Percentiles rank a stretch among this genome's conserved stretches.
Evolutionary conservation across 2,113 vertebrate genomes (phyloP).

Genomic region (Tor tambroides): DNA sequence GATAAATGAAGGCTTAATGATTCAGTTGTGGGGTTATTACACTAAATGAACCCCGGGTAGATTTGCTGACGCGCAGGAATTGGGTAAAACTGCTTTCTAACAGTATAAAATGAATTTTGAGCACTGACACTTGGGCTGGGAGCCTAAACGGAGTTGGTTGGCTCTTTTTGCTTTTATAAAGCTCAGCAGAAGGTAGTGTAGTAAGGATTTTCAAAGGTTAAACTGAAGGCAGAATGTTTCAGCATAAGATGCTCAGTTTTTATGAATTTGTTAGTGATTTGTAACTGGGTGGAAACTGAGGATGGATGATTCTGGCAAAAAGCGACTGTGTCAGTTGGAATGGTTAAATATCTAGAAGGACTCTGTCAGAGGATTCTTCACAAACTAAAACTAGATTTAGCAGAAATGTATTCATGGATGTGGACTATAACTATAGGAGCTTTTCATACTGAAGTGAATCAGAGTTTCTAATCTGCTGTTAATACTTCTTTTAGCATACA

Average conservation of each 20-base stretch:
- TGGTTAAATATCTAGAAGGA: not conserved
- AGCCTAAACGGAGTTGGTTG: not conserved
- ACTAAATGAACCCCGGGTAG: not conserved
- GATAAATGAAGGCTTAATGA: not conserved
- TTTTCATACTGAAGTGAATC: not conserved
- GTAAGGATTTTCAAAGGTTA: not conserved
- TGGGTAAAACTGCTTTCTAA: constrained; percentile 18
- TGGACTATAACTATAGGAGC: not conserved
- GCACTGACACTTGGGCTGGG: not conserved
- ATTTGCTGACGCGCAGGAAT: not conserved
- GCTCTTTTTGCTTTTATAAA: not conserved
- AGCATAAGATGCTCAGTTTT: not conserved
- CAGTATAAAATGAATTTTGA: not conserved
- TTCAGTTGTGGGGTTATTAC: constrained; percentile 12
- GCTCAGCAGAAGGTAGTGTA: not conserved
- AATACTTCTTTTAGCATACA: not conserved
- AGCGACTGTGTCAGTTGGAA: not conserved
- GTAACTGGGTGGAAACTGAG: not conserved
- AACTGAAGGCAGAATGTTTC: not conserved
- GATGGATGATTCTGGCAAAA: not conserved
- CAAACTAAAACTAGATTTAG: not conserved
- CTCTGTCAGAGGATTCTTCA: no score
- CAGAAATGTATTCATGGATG: not conserved
- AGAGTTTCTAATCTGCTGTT: not conserved
- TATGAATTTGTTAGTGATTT: not conserved